These are phyloP conservation scores for Amiota communis DNA, from an alignment of 2,888 invertebrate species.

Conservation along the genomic window DNA sequence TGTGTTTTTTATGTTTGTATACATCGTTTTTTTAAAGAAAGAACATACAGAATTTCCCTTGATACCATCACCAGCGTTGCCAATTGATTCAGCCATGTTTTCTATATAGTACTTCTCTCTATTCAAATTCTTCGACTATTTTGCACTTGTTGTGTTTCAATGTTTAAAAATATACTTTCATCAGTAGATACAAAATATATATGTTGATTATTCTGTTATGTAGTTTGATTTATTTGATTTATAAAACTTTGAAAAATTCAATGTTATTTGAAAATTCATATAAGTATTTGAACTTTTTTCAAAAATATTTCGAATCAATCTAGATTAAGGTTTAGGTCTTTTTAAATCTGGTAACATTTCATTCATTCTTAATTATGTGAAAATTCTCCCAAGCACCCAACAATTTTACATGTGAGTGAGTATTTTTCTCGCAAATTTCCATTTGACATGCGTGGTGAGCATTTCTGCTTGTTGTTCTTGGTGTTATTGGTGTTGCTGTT, in stretches of 20 bases:
- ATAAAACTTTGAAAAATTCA: too few species aligned
- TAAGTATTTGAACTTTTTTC: too few species aligned
- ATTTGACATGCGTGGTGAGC: constrained; percentile 46
- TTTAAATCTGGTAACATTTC: constrained; percentile 52
- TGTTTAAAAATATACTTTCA: neutral
- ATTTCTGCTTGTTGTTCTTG: neutral
- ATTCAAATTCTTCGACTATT: too few species aligned
- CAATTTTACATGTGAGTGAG: constrained; percentile 38
- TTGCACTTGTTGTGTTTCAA: neutral
- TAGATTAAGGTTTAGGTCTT: too few species aligned
- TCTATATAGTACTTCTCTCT: too few species aligned
- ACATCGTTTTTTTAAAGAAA: neutral
- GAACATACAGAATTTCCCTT: constrained; percentile 57
- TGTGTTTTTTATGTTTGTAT: constrained; percentile 10
- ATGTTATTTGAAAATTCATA: too few species aligned
- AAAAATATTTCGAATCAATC: too few species aligned
- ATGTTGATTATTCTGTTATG: too few species aligned
- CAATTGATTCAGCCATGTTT: constrained; percentile 46
- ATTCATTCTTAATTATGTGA: constrained; percentile 30
- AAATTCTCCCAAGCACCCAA: constrained; percentile 47
- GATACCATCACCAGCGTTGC: constrained; percentile 57
- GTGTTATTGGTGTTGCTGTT: too few species aligned
- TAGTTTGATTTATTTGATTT: too few species aligned
- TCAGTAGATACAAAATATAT: neutral
- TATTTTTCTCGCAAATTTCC: neutral